These are phyloP conservation scores for Euphonia xanthogaster DNA, from an alignment of 2,797 vertebrate species.

Conservation along the genomic window DNA sequence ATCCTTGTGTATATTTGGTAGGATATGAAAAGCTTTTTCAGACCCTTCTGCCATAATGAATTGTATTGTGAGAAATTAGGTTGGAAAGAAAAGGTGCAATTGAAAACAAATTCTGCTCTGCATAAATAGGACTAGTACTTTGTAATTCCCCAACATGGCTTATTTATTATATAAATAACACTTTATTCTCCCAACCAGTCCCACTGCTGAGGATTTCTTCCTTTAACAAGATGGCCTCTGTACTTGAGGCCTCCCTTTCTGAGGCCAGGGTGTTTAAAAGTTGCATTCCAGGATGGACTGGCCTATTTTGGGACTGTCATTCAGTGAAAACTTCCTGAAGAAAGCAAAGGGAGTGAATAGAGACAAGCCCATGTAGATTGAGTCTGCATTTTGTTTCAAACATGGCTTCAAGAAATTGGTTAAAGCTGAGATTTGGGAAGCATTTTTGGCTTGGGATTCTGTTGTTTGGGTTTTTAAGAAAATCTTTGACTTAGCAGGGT, in stretches of 20 bases:
- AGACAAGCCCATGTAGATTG: neutral
- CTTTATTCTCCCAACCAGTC: slow-evolving; percentile 5
- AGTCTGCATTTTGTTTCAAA: neutral
- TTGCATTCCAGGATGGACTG: slow-evolving; percentile 58
- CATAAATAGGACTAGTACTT: neutral
- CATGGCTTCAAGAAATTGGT: neutral
- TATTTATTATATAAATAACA: slow-evolving; percentile 32
- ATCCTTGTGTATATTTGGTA: slow-evolving; percentile 36
- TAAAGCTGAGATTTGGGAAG: neutral
- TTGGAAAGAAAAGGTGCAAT: slow-evolving; percentile 14
- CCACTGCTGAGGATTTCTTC: neutral
- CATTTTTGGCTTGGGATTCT: neutral
- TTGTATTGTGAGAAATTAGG: slow-evolving; percentile 16
- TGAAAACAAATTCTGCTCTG: slow-evolving; percentile 40
- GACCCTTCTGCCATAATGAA: slow-evolving; percentile 8
- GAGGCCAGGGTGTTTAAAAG: slow-evolving; percentile 35
- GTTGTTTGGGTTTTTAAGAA: neutral
- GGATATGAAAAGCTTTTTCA: slow-evolving; percentile 40
- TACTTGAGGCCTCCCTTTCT: neutral
- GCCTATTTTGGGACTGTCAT: slow-evolving; percentile 59
- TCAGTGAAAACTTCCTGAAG: slow-evolving; percentile 40
- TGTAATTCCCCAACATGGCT: neutral
- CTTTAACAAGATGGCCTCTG: slow-evolving; percentile 30
- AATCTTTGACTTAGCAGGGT: neutral
- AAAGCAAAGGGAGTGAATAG: neutral